Percentiles rank a stretch among this genome's conserved stretches.
Conservation (phyloP, 2,888 invertebrate species). For the Sabellastarte sp. region DNA sequence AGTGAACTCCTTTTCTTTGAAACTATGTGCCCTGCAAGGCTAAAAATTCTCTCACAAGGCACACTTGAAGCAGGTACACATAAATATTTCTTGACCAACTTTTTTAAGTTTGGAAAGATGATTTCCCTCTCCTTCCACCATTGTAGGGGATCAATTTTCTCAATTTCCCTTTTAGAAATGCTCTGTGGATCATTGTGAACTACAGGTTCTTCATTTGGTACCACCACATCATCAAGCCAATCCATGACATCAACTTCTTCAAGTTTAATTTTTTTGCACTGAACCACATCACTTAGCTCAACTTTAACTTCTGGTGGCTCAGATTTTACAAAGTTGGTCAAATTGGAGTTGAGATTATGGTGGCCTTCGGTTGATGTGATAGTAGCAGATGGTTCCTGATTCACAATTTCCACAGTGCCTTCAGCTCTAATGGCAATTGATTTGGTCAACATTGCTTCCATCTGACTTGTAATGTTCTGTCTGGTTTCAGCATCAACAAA, state of each 20-base stretch:
- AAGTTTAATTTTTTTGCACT: too few species aligned
- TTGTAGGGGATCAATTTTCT: background rate
- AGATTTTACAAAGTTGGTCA: too few species aligned
- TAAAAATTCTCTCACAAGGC: background rate
- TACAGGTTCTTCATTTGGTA: background rate
- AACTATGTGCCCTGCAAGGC: background rate
- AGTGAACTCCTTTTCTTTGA: background rate
- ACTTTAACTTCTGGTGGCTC: too few species aligned
- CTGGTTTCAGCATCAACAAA: too few species aligned
- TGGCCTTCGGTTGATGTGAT: too few species aligned
- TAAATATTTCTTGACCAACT: background rate
- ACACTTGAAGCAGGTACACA: background rate
- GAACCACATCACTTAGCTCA: too few species aligned
- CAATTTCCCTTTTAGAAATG: background rate
- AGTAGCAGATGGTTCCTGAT: too few species aligned
- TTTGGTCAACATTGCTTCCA: too few species aligned
- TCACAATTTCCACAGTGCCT: too few species aligned
- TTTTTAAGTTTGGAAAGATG: background rate
- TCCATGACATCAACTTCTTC: conserved; percentile 1
- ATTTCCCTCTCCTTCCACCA: conserved; percentile 4
- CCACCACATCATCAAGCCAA: conserved; percentile 1
- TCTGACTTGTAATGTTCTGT: too few species aligned
- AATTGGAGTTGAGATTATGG: too few species aligned
- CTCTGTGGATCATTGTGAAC: background rate
- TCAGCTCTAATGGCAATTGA: too few species aligned